Conservation (phyloP, 2,113 vertebrate genomes). For the Diphyllodes magnificus region DNA sequence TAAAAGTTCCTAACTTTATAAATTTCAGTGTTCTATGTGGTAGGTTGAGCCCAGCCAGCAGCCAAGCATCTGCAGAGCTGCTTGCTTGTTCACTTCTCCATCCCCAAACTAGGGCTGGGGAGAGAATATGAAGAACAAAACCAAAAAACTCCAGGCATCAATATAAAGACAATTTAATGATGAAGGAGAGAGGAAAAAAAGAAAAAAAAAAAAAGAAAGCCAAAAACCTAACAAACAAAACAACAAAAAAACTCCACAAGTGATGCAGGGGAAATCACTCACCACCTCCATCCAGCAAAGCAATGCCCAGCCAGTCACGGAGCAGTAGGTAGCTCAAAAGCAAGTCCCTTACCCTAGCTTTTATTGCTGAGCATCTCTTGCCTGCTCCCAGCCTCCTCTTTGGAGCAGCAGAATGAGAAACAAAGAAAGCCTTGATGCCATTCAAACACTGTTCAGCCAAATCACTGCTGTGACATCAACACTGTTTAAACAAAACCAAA, state of each 20-base stretch:
- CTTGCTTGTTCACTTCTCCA: background rate
- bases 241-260: rapidly evolving
- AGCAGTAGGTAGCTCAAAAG: background rate
- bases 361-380: background rate
- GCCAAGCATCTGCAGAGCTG: background rate
- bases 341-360: background rate
- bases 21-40: background rate
- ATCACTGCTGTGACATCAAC: background rate
- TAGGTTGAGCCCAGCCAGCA: background rate
- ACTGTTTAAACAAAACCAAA: background rate
- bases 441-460: background rate
- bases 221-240: background rate
- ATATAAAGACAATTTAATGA: background rate
- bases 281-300: background rate
- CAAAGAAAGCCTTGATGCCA: background rate
- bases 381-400: background rate
- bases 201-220: no score
- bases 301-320: background rate
- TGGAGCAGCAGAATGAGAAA: background rate
- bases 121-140: background rate
- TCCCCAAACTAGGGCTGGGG: background rate
- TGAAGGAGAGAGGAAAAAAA: background rate
- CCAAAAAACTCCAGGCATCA: rapidly evolving
- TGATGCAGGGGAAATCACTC: background rate
- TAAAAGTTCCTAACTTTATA: background rate